Evolutionary conservation across 2,888 invertebrate genomes (phyloP), one percentile per base, ranked within the genome.

Genomic region (Timema cristinae): DNA sequence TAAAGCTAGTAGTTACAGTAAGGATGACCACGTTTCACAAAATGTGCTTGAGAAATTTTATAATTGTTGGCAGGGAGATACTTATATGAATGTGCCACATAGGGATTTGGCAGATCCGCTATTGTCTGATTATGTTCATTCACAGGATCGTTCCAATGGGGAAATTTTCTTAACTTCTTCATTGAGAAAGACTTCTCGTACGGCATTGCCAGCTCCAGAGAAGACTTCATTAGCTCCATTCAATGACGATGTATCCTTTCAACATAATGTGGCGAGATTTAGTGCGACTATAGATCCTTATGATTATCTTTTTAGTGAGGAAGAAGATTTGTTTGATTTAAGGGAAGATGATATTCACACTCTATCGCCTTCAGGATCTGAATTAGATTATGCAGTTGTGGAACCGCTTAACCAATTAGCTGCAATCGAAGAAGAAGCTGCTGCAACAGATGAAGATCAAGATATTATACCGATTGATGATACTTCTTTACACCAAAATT

Each of bases 391-490:
- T 71, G 76, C 76, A 15, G 56, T 75, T 1, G 70, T 76, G 10
- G 76, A 76, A 59, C 71, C 76, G 47, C 66, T 59, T 61, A 71
- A 72, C 50, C 61, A 70, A 48, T 68, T 75, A 2, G 72, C 74
- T 15, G 71, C 74, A 52, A 74, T 75, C 50, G 75, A 75, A 56
- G 74, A 75, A 50, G 75, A 75, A 56, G 73, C 75, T 16, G 73
- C 73, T 48, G 73, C 73, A n/a, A 75, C 75, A 49, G 76, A 76
- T 72, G 75, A 76, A 66, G 76, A 76, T 63, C 74, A 74, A 69
- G 76, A 76, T 51, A 48, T 72, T 15, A 75, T 75, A 67, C 74
- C 76, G 32, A 70, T 76, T 69, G 76, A 75, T 71, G 72, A 75
- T 48, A 71, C 67, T 54, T 73, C 74, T 15, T 13, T 69, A 32